These are phyloP conservation scores for Microcebus tavaratra DNA, from an alignment of 2,113 vertebrate species.

Conservation along the genomic window DNA sequence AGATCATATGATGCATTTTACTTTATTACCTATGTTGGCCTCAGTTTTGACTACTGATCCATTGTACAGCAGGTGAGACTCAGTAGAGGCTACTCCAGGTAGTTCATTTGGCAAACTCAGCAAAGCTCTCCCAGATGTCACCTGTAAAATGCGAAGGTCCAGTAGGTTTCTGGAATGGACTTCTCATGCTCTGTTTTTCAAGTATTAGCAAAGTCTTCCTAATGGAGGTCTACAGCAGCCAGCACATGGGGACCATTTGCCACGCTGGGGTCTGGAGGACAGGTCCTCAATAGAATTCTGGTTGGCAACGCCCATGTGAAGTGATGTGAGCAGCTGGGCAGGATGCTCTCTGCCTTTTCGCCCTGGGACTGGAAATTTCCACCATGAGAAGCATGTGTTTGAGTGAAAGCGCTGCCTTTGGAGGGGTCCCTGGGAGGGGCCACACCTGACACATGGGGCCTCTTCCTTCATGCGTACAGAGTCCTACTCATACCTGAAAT, in stretches of 20 bases:
- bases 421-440: neutral
- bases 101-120: neutral
- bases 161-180: neutral
- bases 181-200: neutral
- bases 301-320: neutral
- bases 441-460: fast-evolving
- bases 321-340: fast-evolving
- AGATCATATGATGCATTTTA: neutral
- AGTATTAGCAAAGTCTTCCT: neutral
- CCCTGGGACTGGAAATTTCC: neutral
- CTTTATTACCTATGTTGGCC: neutral
- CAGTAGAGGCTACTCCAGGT: neutral
- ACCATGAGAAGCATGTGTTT: neutral
- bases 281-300: too few relatives aligned
- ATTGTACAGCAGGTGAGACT: neutral
- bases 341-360: neutral
- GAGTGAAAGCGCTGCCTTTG: neutral
- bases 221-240: neutral
- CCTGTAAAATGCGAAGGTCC: neutral
- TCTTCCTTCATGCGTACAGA: neutral
- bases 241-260: neutral
- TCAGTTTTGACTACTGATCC: neutral
- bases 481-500: too few relatives aligned
- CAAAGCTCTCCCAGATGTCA: constrained; percentile 9
- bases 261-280: neutral